phyloP scores from a whole-genome alignment of 2,888 invertebrate genomes.

The Ennomos erosarius region DNA sequence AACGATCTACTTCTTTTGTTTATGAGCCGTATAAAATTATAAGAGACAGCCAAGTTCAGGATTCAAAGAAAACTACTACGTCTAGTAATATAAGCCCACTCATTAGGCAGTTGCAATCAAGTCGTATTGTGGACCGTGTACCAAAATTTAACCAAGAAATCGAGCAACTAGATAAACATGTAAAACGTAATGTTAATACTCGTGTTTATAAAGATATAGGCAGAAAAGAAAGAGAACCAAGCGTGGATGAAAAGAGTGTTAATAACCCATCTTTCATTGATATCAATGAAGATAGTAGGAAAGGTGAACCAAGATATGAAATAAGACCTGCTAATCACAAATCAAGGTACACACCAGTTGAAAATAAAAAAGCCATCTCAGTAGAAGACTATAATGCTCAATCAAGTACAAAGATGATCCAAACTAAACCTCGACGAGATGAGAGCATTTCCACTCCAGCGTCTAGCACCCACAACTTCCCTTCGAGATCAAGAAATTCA shows the following conservation, averaged over 20 bases:
- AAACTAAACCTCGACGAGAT: slow-evolving; percentile 32
- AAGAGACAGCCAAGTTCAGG: slow-evolving; percentile 67
- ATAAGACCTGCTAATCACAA: slow-evolving; percentile 68
- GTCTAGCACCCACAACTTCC: slow-evolving; percentile 18
- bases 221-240: slow-evolving; percentile 62
- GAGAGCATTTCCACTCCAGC: not conserved
- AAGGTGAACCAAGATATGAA: slow-evolving; percentile 78
- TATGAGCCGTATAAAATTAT: slow-evolving; percentile 82
- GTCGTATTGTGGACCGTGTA: slow-evolving; percentile 67
- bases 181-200: slow-evolving; percentile 54
- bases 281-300: slow-evolving; percentile 64
- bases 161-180: slow-evolving; percentile 48
- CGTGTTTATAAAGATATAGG: slow-evolving; percentile 72
- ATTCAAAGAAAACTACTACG: slow-evolving; percentile 73
- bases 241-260: slow-evolving; percentile 42
- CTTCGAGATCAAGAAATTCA: slow-evolving; percentile 36
- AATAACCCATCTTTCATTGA: slow-evolving; percentile 60
- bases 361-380: slow-evolving; percentile 66
- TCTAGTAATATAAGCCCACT: slow-evolving; percentile 73
- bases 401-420: slow-evolving; percentile 36
- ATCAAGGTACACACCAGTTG: slow-evolving; percentile 63
- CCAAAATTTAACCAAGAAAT: slow-evolving; percentile 55
- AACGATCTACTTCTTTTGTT: slow-evolving; percentile 67
- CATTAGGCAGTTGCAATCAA: slow-evolving; percentile 74
- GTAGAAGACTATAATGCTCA: slow-evolving; percentile 61